These are phyloP conservation scores for Saguinus imperator DNA, from an alignment of 2,113 vertebrate genomes.

Conservation along the genomic window DNA sequence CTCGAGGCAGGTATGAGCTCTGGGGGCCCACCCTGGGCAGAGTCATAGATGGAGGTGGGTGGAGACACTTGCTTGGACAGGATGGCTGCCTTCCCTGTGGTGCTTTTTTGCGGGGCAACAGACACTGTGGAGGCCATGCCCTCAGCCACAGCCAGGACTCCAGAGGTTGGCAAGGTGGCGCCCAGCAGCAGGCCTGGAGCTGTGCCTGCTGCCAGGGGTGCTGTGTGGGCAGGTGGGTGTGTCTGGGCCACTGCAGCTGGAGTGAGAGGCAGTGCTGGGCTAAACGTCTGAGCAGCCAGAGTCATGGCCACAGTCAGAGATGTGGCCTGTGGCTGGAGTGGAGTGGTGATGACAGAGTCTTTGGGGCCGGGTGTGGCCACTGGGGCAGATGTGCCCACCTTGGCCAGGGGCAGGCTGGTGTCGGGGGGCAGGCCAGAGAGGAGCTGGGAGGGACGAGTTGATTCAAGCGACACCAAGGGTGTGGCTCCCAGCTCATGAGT, in stretches of 20 bases:
- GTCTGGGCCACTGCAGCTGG: not conserved
- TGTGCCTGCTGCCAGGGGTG: not conserved
- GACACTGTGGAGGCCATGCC: not conserved
- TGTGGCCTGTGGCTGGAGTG: not conserved
- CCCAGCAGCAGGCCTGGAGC: not conserved
- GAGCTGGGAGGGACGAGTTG: conserved; percentile 32
- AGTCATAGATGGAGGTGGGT: conserved; percentile 59
- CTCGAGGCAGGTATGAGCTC: accelerated
- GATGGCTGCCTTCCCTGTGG: conserved; percentile 68
- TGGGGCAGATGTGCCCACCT: conserved; percentile 69
- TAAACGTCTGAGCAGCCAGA: not conserved
- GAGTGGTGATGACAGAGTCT: not conserved
- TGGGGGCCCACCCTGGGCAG: not conserved
- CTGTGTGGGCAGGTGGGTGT: not conserved
- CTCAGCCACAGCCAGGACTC: not conserved
- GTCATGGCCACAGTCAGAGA: not conserved
- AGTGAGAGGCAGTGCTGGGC: not conserved
- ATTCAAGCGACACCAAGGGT: not conserved
- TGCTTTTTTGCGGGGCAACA: conserved; percentile 48
- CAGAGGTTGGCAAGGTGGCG: not conserved
- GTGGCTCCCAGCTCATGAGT: not conserved
- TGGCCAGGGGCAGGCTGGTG: conserved; percentile 71
- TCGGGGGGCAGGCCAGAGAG: conserved; percentile 67
- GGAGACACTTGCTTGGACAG: conserved; percentile 74
- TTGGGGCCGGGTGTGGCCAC: conserved; percentile 36